Conservation (phyloP, 2,113 vertebrate species). For the Xiphophorus couchianus region DNA sequence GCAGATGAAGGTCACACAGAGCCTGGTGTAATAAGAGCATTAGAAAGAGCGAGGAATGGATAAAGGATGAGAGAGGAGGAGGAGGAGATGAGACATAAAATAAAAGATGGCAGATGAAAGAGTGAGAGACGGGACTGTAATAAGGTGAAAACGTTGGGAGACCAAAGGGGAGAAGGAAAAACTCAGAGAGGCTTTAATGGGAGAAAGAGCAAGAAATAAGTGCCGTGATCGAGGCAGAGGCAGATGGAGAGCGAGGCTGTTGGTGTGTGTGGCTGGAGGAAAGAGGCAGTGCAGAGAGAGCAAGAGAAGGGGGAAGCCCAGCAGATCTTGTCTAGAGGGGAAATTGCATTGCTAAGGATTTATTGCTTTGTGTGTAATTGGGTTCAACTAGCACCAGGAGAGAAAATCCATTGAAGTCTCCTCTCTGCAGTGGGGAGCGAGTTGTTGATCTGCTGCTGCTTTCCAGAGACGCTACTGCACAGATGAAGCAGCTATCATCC, state of each 20-base stretch:
- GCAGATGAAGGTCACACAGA: slow-evolving; percentile 43
- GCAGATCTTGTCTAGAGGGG: slow-evolving; percentile 72
- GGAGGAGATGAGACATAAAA: not conserved
- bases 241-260: slow-evolving; percentile 5
- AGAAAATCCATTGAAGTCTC: slow-evolving; percentile 76
- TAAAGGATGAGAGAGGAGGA: not conserved
- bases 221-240: slow-evolving; percentile 19
- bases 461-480: slow-evolving; percentile 7
- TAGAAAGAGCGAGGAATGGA: slow-evolving; percentile 18
- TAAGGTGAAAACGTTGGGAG: slow-evolving; percentile 7
- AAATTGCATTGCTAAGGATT: slow-evolving; percentile 81
- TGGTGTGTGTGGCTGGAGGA: slow-evolving; percentile 22
- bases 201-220: slow-evolving; percentile 26
- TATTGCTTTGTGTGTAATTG: slow-evolving; percentile 83
- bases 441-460: slow-evolving; percentile 45
- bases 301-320: slow-evolving; percentile 41
- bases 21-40: slow-evolving; percentile 29
- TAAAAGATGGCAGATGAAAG: not conserved
- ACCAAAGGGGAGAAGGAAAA: slow-evolving; percentile 9
- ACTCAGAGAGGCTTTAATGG: slow-evolving; percentile 13
- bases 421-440: slow-evolving; percentile 41
- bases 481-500: slow-evolving; percentile 7
- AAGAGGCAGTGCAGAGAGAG: slow-evolving; percentile 13
- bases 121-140: slow-evolving; percentile 6
- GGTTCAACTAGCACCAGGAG: slow-evolving; percentile 76